These are phyloP conservation scores for Mystacides longicornis DNA, from an alignment of 2,888 invertebrate genomes.

Conservation along the genomic window DNA sequence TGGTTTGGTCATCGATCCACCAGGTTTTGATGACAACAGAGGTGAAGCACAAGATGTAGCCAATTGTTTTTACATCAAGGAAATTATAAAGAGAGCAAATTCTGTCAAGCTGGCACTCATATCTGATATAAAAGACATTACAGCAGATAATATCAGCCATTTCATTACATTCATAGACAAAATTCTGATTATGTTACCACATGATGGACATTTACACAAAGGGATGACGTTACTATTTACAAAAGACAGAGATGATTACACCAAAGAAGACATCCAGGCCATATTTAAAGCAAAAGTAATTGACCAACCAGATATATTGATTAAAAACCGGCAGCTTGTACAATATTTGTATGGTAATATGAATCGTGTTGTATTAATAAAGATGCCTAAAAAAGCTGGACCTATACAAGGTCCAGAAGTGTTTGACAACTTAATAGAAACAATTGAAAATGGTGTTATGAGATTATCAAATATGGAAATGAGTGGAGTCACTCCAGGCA, in stretches of 20 bases:
- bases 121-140: not conserved
- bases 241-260: not conserved
- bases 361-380: not conserved
- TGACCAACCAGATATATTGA: not conserved
- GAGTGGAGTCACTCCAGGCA: not conserved
- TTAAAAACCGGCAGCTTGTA: not conserved
- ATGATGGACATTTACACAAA: not conserved
- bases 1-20: not conserved
- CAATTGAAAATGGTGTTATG: not conserved
- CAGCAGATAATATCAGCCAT: not conserved
- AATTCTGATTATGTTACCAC: not conserved
- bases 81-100: not conserved
- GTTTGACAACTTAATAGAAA: not conserved
- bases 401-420: not conserved
- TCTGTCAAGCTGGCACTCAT: not conserved
- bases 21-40: slow-evolving; percentile 1
- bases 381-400: not conserved
- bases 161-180: not conserved
- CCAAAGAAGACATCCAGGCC: not conserved
- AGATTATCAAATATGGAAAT: not conserved
- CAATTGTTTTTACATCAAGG: not conserved
- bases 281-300: not conserved
- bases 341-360: not conserved
- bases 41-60: slow-evolving; percentile 1
- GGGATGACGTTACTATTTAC: not conserved